Conservation (phyloP, 2,888 invertebrate species). For the Erebia epiphron region DNA sequence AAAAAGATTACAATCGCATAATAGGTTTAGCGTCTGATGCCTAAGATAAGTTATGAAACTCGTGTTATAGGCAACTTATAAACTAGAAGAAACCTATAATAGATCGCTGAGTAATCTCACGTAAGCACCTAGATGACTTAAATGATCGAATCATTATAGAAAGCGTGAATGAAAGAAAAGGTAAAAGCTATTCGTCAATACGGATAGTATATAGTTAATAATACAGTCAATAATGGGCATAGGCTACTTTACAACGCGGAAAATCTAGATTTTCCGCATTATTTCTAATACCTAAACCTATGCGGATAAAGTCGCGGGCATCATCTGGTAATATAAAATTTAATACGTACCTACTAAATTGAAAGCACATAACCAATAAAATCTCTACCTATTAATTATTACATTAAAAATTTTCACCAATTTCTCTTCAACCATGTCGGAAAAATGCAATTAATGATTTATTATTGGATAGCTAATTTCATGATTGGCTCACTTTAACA, state of each 20-base stretch:
- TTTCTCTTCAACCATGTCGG: constrained; percentile 8
- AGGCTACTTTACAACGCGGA: neutral
- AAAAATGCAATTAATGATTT: constrained; percentile 8
- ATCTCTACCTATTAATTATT: neutral
- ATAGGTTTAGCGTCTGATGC: no score
- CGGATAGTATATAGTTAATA: constrained; percentile 4
- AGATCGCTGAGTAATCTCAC: constrained; percentile 21
- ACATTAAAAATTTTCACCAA: neutral
- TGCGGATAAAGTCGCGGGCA: neutral
- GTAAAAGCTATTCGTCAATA: constrained; percentile 41
- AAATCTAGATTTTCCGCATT: neutral
- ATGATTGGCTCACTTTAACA: constrained; percentile 3
- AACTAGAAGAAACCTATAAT: constrained; percentile 7
- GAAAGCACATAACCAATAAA: neutral
- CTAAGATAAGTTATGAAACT: no score
- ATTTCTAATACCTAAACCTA: neutral
- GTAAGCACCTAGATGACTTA: constrained; percentile 35
- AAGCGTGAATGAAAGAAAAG: constrained; percentile 44
- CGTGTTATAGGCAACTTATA: no score
- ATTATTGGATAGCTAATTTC: constrained; percentile 9
- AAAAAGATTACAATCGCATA: no score
- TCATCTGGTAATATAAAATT: no score
- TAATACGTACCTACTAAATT: no score
- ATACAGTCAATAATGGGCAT: neutral
- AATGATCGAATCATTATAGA: constrained; percentile 39